A percentile compares a stretch with the other conserved stretches of the same genome.
Evolutionary conservation across 1,140 invertebrate species (phyloP).

Genomic region (Drosophila mauritiana): DNA sequence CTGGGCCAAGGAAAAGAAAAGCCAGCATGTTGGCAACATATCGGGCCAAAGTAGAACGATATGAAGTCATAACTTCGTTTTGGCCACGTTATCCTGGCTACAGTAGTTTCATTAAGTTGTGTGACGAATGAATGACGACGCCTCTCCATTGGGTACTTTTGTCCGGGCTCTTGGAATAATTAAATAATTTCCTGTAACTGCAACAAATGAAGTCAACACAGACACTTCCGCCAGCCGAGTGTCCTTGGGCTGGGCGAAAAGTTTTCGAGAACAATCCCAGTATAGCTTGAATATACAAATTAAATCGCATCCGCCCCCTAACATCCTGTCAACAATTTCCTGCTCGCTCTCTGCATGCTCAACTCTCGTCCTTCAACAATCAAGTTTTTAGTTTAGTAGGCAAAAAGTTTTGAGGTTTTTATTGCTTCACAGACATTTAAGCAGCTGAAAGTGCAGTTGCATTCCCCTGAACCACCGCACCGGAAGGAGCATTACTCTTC

Average conservation of each 20-base stretch:
- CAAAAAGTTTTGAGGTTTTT: slow-evolving; percentile 59
- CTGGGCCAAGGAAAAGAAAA: slow-evolving; percentile 23
- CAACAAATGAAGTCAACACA: slow-evolving; percentile 63
- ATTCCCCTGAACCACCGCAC: slow-evolving; percentile 1
- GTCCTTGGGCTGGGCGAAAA: slow-evolving; percentile 39
- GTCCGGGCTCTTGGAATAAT: slow-evolving; percentile 50
- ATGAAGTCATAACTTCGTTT: slow-evolving; percentile 59
- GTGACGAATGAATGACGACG: slow-evolving; percentile 42
- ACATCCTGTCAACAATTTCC: slow-evolving; percentile 78
- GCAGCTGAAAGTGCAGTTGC: slow-evolving; percentile 39
- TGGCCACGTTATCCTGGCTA: slow-evolving; percentile 2
- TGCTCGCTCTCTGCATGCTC: slow-evolving; percentile 29
- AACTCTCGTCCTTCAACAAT: slow-evolving; percentile 58
- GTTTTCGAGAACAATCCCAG: slow-evolving; percentile 44
- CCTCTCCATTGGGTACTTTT: slow-evolving; percentile 20
- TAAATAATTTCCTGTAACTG: slow-evolving; percentile 67
- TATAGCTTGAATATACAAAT: slow-evolving; percentile 63
- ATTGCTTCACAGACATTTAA: slow-evolving; percentile 54
- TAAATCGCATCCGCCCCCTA: slow-evolving; percentile 64
- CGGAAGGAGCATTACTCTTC: background rate
- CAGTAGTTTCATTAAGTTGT: slow-evolving; percentile 31
- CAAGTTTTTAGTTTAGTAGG: slow-evolving; percentile 65
- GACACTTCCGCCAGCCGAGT: slow-evolving; percentile 38
- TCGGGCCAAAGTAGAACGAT: slow-evolving; percentile 29
- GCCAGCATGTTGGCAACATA: slow-evolving; percentile 30